phyloP scores from a whole-genome alignment of 2,888 invertebrate genomes.

The Diaphora mendica region DNA sequence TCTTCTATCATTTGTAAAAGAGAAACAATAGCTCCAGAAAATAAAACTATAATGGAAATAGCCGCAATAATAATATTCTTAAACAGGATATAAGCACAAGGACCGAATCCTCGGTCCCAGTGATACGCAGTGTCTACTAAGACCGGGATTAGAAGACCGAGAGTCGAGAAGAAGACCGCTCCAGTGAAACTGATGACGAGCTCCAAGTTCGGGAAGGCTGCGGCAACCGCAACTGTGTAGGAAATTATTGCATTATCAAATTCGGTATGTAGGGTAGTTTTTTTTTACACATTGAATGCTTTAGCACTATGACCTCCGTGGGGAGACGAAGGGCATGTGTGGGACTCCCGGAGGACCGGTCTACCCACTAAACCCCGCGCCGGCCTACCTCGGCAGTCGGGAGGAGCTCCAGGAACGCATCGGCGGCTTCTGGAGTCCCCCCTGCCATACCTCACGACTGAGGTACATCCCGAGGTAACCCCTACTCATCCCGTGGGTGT shows the following conservation, averaged over 20 bases:
- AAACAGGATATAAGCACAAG: constrained; percentile 87
- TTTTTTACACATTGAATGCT: too few species aligned
- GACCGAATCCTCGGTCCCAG: constrained; percentile 89
- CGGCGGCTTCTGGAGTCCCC: too few species aligned
- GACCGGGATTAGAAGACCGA: constrained; percentile 92
- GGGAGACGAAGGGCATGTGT: too few species aligned
- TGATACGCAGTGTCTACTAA: constrained; percentile 90
- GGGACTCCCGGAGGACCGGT: too few species aligned
- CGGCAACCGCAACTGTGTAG: constrained; percentile 89
- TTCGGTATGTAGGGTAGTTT: too few species aligned
- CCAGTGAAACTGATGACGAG: constrained; percentile 96
- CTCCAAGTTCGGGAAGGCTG: constrained; percentile 93
- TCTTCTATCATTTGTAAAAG: constrained; percentile 73
- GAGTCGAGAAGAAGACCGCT: constrained; percentile 90
- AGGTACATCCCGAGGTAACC: too few species aligned
- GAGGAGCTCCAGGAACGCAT: too few species aligned
- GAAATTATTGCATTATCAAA: background rate
- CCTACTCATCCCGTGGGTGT: too few species aligned
- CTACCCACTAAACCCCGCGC: too few species aligned
- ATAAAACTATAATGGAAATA: constrained; percentile 68
- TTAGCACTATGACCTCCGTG: too few species aligned
- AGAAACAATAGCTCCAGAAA: constrained; percentile 77
- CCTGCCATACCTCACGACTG: too few species aligned
- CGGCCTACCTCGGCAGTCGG: too few species aligned
- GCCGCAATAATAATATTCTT: constrained; percentile 87